Evolutionary conservation across 92 coral and sea anemone genomes (phyloP).

Genomic region (Micromussa lordhowensis): DNA sequence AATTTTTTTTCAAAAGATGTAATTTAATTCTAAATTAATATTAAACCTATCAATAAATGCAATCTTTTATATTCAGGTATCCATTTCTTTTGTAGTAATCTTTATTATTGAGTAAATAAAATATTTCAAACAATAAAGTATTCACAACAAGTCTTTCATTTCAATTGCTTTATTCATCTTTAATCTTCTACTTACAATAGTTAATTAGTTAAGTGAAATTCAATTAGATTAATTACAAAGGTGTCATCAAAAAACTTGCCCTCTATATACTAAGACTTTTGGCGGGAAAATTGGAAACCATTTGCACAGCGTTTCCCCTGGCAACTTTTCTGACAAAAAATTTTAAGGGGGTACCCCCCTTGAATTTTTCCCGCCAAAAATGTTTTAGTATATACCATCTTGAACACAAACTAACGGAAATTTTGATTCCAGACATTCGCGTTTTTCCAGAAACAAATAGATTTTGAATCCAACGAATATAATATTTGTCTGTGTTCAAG

Average conservation of each 20-base stretch:
- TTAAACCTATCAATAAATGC: no score
- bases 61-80: no score
- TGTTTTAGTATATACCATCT: no score
- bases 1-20: no score
- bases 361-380: neutral
- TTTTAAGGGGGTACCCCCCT: neutral
- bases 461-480: no score
- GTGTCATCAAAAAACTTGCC: neutral
- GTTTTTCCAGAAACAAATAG: neutral
- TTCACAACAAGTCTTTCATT: neutral
- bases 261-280: slow-evolving; percentile 15
- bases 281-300: slow-evolving; percentile 11
- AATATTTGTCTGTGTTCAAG: no score
- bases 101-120: no score
- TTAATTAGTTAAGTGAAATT: neutral
- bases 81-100: no score
- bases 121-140: neutral
- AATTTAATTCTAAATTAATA: no score
- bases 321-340: neutral
- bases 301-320: slow-evolving; percentile 27
- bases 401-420: no score
- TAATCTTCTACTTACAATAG: neutral
- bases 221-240: neutral
- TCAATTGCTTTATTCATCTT: no score
- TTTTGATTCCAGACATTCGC: no score